A percentile compares a stretch with the other conserved stretches of the same genome.
Conservation (phyloP, 1,140 invertebrate species). For the Ips nitidus region DNA sequence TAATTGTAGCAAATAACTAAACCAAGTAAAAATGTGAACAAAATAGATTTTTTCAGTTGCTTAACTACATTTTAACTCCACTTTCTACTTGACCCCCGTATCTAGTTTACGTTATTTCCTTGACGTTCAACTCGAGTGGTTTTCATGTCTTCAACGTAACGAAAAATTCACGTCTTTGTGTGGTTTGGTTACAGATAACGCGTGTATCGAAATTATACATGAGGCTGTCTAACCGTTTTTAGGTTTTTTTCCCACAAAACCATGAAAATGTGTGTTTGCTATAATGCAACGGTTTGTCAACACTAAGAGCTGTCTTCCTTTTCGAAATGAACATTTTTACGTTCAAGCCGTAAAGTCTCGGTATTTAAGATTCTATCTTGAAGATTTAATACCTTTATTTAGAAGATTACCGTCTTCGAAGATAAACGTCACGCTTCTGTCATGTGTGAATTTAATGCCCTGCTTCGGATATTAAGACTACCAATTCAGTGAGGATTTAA, state of each 20-base stretch:
- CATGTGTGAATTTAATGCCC: conserved; percentile 16
- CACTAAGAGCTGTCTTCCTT: neutral
- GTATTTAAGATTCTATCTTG: no score
- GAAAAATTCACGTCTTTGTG: conserved; percentile 22
- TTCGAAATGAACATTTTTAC: no score
- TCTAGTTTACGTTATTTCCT: neutral
- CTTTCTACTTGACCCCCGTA: no score
- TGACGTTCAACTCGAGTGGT: conserved; percentile 18
- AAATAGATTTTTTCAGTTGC: no score
- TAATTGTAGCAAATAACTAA: no score
- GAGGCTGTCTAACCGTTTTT: neutral
- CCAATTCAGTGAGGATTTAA: neutral
- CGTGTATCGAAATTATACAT: conserved; percentile 11
- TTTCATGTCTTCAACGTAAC: conserved; percentile 10
- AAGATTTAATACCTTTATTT: conserved; percentile 30
- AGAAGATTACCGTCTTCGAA: conserved; percentile 20
- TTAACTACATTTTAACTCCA: no score
- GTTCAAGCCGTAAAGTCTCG: no score
- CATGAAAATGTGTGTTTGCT: neutral
- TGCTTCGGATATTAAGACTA: neutral
- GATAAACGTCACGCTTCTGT: conserved; percentile 29
- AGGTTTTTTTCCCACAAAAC: conserved; percentile 16
- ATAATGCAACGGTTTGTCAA: neutral
- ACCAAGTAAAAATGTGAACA: no score
- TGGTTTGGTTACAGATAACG: conserved; percentile 15